Base-by-base conservation (phyloP, 2,888 invertebrate genomes). In the Zaprionus obscuricornis region DNA sequence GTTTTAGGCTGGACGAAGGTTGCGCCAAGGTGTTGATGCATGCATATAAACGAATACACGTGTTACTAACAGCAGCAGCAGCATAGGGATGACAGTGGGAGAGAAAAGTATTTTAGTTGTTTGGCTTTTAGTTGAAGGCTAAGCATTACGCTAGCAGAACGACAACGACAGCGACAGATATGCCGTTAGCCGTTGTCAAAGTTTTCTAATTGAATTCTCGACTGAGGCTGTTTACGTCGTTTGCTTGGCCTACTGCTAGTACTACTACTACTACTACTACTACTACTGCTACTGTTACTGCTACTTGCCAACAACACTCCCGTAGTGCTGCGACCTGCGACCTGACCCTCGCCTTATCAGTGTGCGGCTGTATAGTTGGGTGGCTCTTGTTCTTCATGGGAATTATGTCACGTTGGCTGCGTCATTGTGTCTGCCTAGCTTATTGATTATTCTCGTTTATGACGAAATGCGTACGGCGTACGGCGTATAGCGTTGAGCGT, bases 361-460 rank as follows among this genome's bases (percentile, higher is more conserved):
- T 57, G 39, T 29, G 31, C 10, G n/a, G n/a, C n/a, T n/a, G n/a
- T n/a, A n/a, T n/a, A n/a, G n/a, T n/a, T n/a, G n/a, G n/a, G n/a
- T n/a, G n/a, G n/a, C n/a, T n/a, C n/a, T 11, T 22, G 47, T 5
- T 49, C 63, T 14, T 47, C 26, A 27, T 45, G 34, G 27, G 43
- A 82, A 83, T 83, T 81, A 81, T 81, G 81, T 85, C 81, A 85
- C 63, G 68, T 75, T 67, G 57, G 66, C 84, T 81, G 84, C 85
- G 87, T 79, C 87, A 85, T 75, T 69, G 66, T 85, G 84, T 86
- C 79, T 85, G 79, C 52, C 68, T 57, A 24, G 49, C 42, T 52
- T 86, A 84, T 85, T 75, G 81, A 85, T 85, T 86, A 77, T 84
- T 84, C 72, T 56, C 37, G 66, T 42, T 83, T 79, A 83, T 82